Evolutionary conservation across 2,888 invertebrate species (phyloP).

Genomic region (Orthosia incerta): DNA sequence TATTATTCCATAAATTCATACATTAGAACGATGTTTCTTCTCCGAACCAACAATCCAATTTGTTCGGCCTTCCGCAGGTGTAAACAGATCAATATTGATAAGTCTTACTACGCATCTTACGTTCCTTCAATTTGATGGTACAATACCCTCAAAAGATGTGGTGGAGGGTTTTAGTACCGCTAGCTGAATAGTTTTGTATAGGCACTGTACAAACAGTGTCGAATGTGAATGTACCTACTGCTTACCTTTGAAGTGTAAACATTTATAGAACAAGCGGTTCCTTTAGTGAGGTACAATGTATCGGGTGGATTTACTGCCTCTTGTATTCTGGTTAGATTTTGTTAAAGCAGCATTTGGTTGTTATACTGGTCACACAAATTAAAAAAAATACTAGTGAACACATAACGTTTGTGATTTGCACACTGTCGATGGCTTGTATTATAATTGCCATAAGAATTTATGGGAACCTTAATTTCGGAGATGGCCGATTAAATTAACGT

Average conservation of each 20-base stretch:
- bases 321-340: conserved; percentile 13
- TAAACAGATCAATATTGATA: conserved; percentile 56
- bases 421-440: too few relatives aligned
- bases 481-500: background rate
- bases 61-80: conserved; percentile 29
- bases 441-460: too few relatives aligned
- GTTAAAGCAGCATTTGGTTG: background rate
- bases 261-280: conserved; percentile 23
- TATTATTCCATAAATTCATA: conserved; percentile 1
- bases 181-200: conserved; percentile 49
- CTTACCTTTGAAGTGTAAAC: conserved; percentile 50
- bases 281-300: conserved; percentile 38
- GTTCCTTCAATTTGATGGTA: conserved; percentile 57
- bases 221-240: conserved; percentile 47
- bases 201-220: conserved; percentile 24
- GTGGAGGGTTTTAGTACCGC: conserved; percentile 34
- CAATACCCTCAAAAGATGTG: conserved; percentile 36
- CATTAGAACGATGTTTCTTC: conserved; percentile 9
- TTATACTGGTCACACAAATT: background rate
- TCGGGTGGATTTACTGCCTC: conserved; percentile 34
- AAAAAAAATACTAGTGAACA: background rate
- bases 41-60: conserved; percentile 29
- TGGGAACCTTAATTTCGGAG: background rate
- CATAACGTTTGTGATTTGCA: background rate
- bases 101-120: conserved; percentile 20